Conservation (phyloP, 1,140 invertebrate genomes). For the Pogonomyrmex californicus region DNA sequence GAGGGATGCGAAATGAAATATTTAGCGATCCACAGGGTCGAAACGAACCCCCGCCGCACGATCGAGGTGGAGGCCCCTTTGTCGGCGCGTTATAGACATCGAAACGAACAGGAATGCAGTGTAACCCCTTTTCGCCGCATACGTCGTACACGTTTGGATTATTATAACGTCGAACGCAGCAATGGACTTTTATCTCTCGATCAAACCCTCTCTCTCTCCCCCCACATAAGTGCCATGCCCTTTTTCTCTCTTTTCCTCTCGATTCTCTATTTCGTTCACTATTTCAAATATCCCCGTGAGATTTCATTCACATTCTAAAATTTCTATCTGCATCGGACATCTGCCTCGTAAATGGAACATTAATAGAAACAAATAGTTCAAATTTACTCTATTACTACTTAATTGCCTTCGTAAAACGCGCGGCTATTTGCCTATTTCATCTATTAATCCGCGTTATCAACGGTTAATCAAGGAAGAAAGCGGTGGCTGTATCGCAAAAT, state of each 20-base stretch:
- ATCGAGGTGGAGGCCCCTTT: slow-evolving; percentile 66
- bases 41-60: slow-evolving; percentile 44
- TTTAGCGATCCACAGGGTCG: slow-evolving; percentile 81
- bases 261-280: neutral
- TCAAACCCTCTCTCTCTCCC: slow-evolving; percentile 16
- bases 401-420: neutral
- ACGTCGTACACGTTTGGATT: slow-evolving; percentile 53
- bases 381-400: too few relatives aligned
- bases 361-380: too few relatives aligned
- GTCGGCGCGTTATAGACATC: slow-evolving; percentile 71
- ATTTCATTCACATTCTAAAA: neutral
- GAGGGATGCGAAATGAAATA: slow-evolving; percentile 84
- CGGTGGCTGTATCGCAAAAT: slow-evolving; percentile 30
- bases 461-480: slow-evolving; percentile 35
- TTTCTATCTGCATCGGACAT: neutral
- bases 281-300: slow-evolving; percentile 27
- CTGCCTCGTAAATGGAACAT: too few relatives aligned
- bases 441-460: slow-evolving; percentile 11
- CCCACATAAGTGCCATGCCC: neutral
- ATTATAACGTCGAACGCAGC: slow-evolving; percentile 75
- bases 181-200: slow-evolving; percentile 48
- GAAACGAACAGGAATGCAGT: slow-evolving; percentile 71
- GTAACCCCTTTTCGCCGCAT: slow-evolving; percentile 71
- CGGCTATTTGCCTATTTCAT: neutral
- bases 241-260: neutral